These are phyloP conservation scores for Formica selysi DNA, from an alignment of 1,140 invertebrate genomes.

Conservation along the genomic window DNA sequence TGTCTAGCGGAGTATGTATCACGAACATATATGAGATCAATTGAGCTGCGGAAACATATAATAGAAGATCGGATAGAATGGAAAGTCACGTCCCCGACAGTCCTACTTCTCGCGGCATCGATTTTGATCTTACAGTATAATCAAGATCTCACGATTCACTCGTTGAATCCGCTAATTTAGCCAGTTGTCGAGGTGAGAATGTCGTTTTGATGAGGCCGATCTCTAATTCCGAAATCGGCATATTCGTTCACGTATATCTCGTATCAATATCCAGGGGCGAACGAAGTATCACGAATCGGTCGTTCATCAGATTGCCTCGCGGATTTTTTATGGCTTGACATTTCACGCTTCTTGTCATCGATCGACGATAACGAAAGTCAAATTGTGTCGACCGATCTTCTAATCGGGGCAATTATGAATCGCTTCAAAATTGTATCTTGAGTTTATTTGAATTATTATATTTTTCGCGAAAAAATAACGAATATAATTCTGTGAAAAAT, in stretches of 20 bases:
- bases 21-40: conserved; percentile 5
- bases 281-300: background rate
- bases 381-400: background rate
- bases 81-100: conserved; percentile 67
- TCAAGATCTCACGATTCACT: conserved; percentile 35
- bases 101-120: conserved; percentile 67
- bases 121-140: conserved; percentile 37
- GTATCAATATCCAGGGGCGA: background rate
- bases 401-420: background rate
- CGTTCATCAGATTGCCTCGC: conserved; percentile 8
- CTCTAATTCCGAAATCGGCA: background rate
- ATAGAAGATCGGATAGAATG: conserved; percentile 70
- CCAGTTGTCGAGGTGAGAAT: background rate
- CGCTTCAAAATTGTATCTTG: background rate
- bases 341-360: background rate
- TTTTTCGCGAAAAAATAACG: background rate
- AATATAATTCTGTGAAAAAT: background rate
- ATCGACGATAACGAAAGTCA: conserved; percentile 35
- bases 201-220: background rate
- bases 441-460: background rate
- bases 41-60: conserved; percentile 46
- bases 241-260: background rate
- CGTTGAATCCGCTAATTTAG: conserved; percentile 21
- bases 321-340: background rate
- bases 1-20: background rate